Evolutionary conservation across 2,113 vertebrate species (phyloP).

Genomic region (Holacanthus passer): DNA sequence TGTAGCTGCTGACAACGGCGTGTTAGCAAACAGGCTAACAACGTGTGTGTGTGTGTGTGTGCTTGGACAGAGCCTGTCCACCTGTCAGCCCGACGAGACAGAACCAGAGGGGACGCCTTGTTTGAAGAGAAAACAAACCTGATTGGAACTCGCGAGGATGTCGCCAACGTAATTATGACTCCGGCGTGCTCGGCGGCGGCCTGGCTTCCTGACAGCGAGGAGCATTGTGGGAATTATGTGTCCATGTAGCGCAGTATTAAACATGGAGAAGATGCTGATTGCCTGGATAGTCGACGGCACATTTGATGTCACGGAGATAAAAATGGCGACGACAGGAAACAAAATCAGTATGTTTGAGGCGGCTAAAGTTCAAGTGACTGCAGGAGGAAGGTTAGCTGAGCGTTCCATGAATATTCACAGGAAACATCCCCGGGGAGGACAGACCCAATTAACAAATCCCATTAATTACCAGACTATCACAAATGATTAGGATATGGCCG

Average conservation of each 20-base stretch:
- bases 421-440: conserved; percentile 64
- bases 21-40: conserved; percentile 51
- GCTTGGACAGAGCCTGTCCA: conserved; percentile 6
- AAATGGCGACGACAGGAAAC: conserved; percentile 38
- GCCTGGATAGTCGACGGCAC: conserved; percentile 34
- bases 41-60: conserved; percentile 31
- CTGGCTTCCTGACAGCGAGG: conserved; percentile 55
- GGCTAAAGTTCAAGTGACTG: conserved; percentile 51
- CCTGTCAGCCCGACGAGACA: conserved; percentile 23
- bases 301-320: conserved; percentile 57
- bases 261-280: conserved; percentile 64
- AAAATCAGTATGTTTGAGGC: conserved; percentile 41
- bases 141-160: conserved; percentile 59
- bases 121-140: conserved; percentile 66
- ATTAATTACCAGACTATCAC: conserved; percentile 84
- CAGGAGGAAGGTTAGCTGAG: conserved; percentile 70
- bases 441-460: conserved; percentile 84
- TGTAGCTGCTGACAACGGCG: conserved; percentile 30
- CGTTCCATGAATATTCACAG: conserved; percentile 74
- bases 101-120: conserved; percentile 21
- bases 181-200: conserved; percentile 17
- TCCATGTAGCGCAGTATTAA: conserved; percentile 49
- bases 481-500: conserved; percentile 79
- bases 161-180: conserved; percentile 62
- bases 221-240: conserved; percentile 69